Evolutionary conservation across 30 jellyfish, hydroid and myxozoan genomes (phyloP).

Genomic region (Phacellophora camtschatica): DNA sequence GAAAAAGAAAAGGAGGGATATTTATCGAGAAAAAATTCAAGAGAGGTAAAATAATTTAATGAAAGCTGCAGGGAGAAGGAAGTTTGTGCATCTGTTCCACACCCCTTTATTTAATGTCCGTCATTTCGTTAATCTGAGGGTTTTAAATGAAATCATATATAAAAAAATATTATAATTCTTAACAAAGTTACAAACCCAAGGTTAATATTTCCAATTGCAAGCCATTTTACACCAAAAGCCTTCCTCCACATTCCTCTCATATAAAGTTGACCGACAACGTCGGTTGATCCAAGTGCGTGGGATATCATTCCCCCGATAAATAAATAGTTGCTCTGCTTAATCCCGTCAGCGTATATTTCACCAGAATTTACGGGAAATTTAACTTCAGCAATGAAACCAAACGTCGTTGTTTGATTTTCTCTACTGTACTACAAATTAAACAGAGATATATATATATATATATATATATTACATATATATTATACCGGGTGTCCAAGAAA

Average conservation of each 20-base stretch:
- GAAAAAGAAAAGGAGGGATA: too few relatives aligned
- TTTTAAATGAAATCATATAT: too few relatives aligned
- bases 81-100: too few relatives aligned
- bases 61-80: too few relatives aligned
- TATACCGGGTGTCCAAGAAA: too few relatives aligned
- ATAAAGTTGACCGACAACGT: slow-evolving; percentile 67
- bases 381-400: slow-evolving; percentile 89
- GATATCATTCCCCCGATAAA: slow-evolving; percentile 75
- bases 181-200: slow-evolving; percentile 76
- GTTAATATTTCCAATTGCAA: slow-evolving; percentile 85
- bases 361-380: slow-evolving; percentile 88
- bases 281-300: slow-evolving; percentile 84
- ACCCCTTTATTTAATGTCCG: too few relatives aligned
- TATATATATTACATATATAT: too few relatives aligned
- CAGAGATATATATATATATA: too few relatives aligned
- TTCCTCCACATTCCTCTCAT: slow-evolving; percentile 98
- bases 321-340: slow-evolving; percentile 44
- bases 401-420: slow-evolving; percentile 26
- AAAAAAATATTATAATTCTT: too few relatives aligned
- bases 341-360: slow-evolving; percentile 75
- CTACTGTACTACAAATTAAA: slow-evolving; percentile 71
- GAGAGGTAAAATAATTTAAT: too few relatives aligned
- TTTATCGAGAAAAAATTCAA: too few relatives aligned
- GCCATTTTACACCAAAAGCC: slow-evolving; percentile 95
- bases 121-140: too few relatives aligned